phyloP scores from a whole-genome alignment of 1,140 invertebrate genomes.

The Conus ventricosus region DNA sequence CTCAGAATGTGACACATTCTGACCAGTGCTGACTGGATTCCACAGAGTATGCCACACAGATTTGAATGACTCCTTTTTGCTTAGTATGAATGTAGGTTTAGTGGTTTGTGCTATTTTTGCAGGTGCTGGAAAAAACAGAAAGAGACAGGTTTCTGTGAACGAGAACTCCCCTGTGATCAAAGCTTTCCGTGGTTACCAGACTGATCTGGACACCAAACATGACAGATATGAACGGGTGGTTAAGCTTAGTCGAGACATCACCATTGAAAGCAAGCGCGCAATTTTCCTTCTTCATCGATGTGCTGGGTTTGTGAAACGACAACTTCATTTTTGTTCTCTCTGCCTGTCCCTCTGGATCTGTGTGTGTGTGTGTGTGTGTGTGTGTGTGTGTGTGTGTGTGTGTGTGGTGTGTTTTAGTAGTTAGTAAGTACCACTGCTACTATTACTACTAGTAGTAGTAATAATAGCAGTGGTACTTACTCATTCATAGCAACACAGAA shows the following conservation, averaged over 20 bases:
- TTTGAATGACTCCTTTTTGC: too few relatives aligned
- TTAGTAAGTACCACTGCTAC: too few relatives aligned
- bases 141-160: slow-evolving; percentile 38
- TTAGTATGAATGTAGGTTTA: too few relatives aligned
- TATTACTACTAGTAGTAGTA: too few relatives aligned
- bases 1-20: too few relatives aligned
- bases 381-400: too few relatives aligned
- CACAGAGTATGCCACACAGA: too few relatives aligned
- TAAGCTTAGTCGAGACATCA: slow-evolving; percentile 90
- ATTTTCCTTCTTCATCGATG: slow-evolving; percentile 91
- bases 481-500: too few relatives aligned
- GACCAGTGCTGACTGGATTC: too few relatives aligned
- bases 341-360: not conserved
- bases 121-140: not conserved
- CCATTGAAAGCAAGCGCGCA: slow-evolving; percentile 92
- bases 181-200: slow-evolving; percentile 82
- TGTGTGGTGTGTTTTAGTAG: too few relatives aligned
- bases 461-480: too few relatives aligned
- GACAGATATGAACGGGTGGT: slow-evolving; percentile 90
- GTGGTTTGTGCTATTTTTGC: not conserved
- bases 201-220: slow-evolving; percentile 86
- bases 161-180: slow-evolving; percentile 73
- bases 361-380: not conserved
- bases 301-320: slow-evolving; percentile 66
- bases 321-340: not conserved